Percentiles rank a stretch among this genome's conserved stretches.
Conservation (phyloP, 2,888 invertebrate genomes). For the Andrena camellia region DNA sequence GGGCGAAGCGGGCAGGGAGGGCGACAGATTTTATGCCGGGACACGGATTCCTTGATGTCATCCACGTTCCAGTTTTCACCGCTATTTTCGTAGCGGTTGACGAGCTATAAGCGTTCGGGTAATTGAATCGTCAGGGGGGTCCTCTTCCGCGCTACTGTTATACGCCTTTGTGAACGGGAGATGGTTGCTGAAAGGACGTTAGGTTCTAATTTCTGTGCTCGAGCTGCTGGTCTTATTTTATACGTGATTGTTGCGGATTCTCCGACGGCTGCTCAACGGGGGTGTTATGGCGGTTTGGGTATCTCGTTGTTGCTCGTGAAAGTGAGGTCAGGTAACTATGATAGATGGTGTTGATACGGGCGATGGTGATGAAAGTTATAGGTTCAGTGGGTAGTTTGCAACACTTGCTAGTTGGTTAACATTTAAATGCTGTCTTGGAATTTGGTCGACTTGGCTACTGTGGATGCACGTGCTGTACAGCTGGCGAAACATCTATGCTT, state of each 20-base stretch:
- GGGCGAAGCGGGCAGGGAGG: background rate
- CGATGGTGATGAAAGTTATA: background rate
- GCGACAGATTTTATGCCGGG: conserved; percentile 50
- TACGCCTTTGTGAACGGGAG: background rate
- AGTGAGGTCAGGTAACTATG: background rate
- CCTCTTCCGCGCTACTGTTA: background rate
- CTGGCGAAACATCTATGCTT: background rate
- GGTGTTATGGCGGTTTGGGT: background rate
- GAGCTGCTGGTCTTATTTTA: background rate
- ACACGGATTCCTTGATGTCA: conserved; percentile 53
- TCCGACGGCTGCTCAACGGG: background rate
- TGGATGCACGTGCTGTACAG: background rate
- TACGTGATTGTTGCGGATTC: background rate
- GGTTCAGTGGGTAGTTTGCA: background rate
- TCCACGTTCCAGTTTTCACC: conserved; percentile 45
- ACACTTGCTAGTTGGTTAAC: background rate
- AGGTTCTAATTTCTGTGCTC: background rate
- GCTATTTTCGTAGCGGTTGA: conserved; percentile 36
- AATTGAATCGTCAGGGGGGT: conserved; percentile 47
- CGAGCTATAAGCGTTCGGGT: conserved; percentile 42
- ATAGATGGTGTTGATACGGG: background rate
- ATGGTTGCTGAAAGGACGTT: background rate
- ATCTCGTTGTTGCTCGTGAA: background rate
- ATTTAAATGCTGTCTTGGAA: background rate
- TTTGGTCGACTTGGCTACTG: background rate